Conservation (phyloP, 2,888 invertebrate genomes). For the Acleris laterana region DNA sequence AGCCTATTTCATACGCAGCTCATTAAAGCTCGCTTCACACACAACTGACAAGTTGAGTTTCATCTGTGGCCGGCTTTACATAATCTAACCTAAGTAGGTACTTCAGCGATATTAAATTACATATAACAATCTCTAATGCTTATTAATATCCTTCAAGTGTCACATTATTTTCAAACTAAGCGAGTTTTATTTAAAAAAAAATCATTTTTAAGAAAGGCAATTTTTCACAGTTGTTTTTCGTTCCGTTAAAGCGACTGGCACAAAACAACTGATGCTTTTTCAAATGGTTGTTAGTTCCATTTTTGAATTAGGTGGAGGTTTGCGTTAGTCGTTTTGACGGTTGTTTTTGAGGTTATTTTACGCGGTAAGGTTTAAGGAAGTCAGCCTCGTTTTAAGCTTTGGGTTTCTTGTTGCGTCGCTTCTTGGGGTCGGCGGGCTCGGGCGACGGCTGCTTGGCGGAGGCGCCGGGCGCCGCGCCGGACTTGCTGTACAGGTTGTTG, state of each 20-base stretch:
- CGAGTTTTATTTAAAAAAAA: constrained; percentile 31
- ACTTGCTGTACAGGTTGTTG: constrained; percentile 90
- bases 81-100: constrained; percentile 52
- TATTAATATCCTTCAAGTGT: constrained; percentile 33
- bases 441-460: constrained; percentile 47
- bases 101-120: constrained; percentile 50
- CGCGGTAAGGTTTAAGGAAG: not conserved
- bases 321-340: constrained; percentile 44
- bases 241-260: constrained; percentile 38
- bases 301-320: constrained; percentile 16
- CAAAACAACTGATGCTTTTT: constrained; percentile 18
- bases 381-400: constrained; percentile 56
- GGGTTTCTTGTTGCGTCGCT: constrained; percentile 72
- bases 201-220: constrained; percentile 47
- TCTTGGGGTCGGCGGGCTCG: constrained; percentile 57
- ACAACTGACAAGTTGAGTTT: constrained; percentile 5
- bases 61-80: constrained; percentile 21
- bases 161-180: constrained; percentile 28
- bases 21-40: constrained; percentile 34
- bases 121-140: constrained; percentile 40
- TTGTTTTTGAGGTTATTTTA: constrained; percentile 28
- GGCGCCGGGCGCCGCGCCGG: constrained; percentile 68
- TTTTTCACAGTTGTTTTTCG: constrained; percentile 46
- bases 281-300: constrained; percentile 22
- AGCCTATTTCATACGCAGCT: not conserved